Conservation (phyloP, 2,888 invertebrate genomes). For the Trachelus stipa region DNA sequence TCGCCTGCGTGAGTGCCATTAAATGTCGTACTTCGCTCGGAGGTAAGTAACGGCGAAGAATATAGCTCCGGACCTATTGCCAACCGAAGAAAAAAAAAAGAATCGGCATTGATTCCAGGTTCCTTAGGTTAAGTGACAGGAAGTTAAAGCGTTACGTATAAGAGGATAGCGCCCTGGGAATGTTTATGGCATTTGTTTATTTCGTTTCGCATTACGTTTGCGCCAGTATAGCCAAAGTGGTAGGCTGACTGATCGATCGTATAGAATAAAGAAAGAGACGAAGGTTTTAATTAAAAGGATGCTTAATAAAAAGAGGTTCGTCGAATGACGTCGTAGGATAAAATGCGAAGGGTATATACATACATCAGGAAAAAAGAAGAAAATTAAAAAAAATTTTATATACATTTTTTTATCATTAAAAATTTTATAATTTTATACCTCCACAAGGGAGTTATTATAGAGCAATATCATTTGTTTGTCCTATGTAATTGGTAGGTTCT, state of each 20-base stretch:
- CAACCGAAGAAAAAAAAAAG: not conserved
- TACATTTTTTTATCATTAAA: not conserved
- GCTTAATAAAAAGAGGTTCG: not conserved
- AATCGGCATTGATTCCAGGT: not conserved
- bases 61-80: not conserved
- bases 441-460: not conserved
- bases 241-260: not conserved
- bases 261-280: not conserved
- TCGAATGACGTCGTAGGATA: not conserved
- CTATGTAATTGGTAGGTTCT: not conserved
- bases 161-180: not conserved
- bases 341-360: not conserved
- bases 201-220: not conserved
- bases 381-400: no score
- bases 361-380: no score
- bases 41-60: conserved; percentile 15
- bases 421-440: not conserved
- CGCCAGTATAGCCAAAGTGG: not conserved
- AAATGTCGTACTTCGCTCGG: not conserved
- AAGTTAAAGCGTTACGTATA: not conserved
- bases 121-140: not conserved
- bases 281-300: not conserved
- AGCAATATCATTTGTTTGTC: not conserved
- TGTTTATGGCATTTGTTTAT: not conserved
- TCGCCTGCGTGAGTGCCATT: not conserved